phyloP scores from a whole-genome alignment of 2,113 vertebrate genomes.

The Podocnemis expansa region DNA sequence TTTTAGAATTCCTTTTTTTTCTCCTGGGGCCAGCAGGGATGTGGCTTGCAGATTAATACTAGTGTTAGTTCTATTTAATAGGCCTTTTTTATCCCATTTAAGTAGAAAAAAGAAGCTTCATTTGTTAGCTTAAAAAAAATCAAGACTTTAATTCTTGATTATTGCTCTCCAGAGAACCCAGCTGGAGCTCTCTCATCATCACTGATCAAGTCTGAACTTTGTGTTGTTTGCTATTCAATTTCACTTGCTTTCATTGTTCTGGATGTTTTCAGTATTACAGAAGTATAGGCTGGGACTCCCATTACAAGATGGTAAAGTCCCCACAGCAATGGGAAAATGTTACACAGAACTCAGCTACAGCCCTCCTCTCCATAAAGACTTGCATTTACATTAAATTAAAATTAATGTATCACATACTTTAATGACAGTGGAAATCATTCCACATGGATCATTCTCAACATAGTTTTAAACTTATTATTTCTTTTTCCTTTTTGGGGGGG shows the following conservation, averaged over 20 bases:
- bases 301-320: conserved; percentile 4
- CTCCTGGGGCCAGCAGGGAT: conserved; percentile 27
- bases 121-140: conserved; percentile 72
- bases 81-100: conserved; percentile 64
- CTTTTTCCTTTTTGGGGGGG: conserved; percentile 37
- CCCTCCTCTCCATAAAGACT: conserved; percentile 40
- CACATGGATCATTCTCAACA: neutral
- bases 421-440: conserved; percentile 51
- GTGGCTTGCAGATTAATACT: conserved; percentile 44
- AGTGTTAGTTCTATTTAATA: conserved; percentile 61
- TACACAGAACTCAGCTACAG: conserved; percentile 25
- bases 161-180: conserved; percentile 64
- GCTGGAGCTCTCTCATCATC: conserved; percentile 73
- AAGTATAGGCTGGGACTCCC: conserved; percentile 41
- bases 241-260: conserved; percentile 75
- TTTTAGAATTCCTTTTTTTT: conserved; percentile 14
- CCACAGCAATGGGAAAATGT: conserved; percentile 48
- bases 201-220: conserved; percentile 69
- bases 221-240: conserved; percentile 79
- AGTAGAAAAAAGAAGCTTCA: conserved; percentile 72
- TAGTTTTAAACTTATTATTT: neutral
- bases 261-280: conserved; percentile 63
- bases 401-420: conserved; percentile 58
- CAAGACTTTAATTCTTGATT: conserved; percentile 71
- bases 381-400: conserved; percentile 51